Conservation (phyloP, 2,113 vertebrate species). For the Scolopax mira region DNA sequence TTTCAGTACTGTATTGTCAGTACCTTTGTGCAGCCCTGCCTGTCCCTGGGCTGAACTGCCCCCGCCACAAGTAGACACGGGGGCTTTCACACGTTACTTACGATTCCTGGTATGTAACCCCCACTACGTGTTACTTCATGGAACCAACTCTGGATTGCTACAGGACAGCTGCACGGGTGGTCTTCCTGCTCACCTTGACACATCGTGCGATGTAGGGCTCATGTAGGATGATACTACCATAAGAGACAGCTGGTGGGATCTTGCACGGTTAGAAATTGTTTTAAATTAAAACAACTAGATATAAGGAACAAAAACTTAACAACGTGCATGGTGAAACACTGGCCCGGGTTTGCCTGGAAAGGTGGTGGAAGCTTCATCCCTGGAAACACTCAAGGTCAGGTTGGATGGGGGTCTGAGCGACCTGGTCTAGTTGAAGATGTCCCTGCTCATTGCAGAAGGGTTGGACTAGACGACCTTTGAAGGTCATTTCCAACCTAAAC, state of each 20-base stretch:
- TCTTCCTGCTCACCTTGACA: neutral
- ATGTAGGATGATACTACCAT: rapidly evolving
- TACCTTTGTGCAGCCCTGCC: neutral
- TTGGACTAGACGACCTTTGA: neutral
- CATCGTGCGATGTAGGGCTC: rapidly evolving
- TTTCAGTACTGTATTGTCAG: too few relatives aligned
- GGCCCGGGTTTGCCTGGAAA: neutral
- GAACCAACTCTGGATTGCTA: neutral
- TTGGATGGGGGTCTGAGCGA: neutral
- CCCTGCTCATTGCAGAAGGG: neutral
- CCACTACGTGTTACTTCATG: rapidly evolving
- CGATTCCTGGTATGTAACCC: rapidly evolving
- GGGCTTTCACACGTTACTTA: neutral
- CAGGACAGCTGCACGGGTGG: rapidly evolving
- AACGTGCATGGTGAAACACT: neutral
- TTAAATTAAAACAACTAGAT: neutral
- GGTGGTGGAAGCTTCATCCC: neutral
- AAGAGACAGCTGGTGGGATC: neutral
- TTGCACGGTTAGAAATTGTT: neutral
- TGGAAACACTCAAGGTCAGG: neutral
- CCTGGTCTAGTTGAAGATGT: neutral
- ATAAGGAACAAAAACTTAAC: neutral
- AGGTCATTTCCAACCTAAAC: neutral
- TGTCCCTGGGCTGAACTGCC: rapidly evolving
- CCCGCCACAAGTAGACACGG: rapidly evolving